Conservation (phyloP, 1,140 invertebrate genomes). For the Drosophila sp. region DNA sequence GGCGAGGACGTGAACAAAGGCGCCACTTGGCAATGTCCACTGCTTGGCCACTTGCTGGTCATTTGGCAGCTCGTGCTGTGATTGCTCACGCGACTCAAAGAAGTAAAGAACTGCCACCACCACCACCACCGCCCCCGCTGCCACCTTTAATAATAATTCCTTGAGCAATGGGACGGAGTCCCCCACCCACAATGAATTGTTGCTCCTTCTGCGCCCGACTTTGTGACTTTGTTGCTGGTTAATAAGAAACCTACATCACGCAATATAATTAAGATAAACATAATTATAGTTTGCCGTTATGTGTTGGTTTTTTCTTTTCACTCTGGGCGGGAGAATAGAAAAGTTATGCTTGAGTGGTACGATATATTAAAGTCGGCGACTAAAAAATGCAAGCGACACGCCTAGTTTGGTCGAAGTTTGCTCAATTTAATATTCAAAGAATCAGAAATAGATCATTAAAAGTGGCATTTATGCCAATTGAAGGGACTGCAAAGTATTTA, state of each 20-base stretch:
- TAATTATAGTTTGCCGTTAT: constrained; percentile 77
- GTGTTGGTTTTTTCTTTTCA: constrained; percentile 53
- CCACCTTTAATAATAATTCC: constrained; percentile 73
- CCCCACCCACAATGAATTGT: constrained; percentile 53
- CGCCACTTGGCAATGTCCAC: constrained; percentile 61
- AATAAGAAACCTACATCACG: constrained; percentile 79
- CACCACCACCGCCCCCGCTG: constrained; percentile 1
- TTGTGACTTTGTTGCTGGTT: constrained; percentile 71
- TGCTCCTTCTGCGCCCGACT: constrained; percentile 49
- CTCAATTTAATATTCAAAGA: background rate
- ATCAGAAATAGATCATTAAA: too few relatives aligned
- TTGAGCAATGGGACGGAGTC: constrained; percentile 25
- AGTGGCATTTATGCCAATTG: too few relatives aligned
- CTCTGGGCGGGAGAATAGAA: constrained; percentile 21
- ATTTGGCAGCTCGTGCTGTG: constrained; percentile 51
- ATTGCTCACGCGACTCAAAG: constrained; percentile 67
- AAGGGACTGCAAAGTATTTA: too few relatives aligned
- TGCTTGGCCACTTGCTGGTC: constrained; percentile 29
- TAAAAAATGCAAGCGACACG: background rate
- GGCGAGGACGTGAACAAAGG: constrained; percentile 38
- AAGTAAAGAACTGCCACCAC: constrained; percentile 1
- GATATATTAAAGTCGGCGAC: constrained; percentile 18
- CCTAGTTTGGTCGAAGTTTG: background rate
- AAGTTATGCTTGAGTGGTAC: constrained; percentile 49
- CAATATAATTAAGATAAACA: constrained; percentile 82